Evolutionary conservation across 1,140 invertebrate genomes (phyloP), one percentile per base, ranked within the genome.

Genomic region (Globodera rostochiensis): DNA sequence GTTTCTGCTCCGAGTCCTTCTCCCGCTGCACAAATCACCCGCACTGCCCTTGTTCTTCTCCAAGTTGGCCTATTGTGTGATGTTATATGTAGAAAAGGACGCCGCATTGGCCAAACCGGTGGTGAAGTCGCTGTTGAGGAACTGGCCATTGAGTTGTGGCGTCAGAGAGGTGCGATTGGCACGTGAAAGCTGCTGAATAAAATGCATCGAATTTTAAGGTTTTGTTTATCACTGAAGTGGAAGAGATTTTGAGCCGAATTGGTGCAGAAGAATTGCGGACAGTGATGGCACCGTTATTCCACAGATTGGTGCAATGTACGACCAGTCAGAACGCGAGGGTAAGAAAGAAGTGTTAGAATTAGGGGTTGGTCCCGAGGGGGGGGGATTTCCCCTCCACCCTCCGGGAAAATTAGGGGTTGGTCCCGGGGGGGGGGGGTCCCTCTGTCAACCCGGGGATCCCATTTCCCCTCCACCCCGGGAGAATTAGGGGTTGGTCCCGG

Each of bases 61-160:
- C 19, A 95, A 97, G 91, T 91, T 97, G 86, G 95, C 95, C 66
- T 97, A 97, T 91, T 98, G 96, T 91, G 95, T 98, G 69, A 96
- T 97, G 53, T 96, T 97, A 91, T 98, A 98, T 91, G 91, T 98
- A 47, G 95, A 97, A 90, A 97, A 98, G 73, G 77, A 79, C 64
- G 93, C 96, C 86, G 94, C 94, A 77, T 91, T 97, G 80, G 19
- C 80, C 71, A 73, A 79, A 9, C 82, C 88, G 36, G 36, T 36
- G 46, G 45, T 77, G 45, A 45, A 57, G 13, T 57, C 46, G 45
- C 19, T 77, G 69, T 21, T 77, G 19, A 13, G 36, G n/a, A 60
- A 77, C n/a, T 77, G 76, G 76, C 76, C 76, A 6, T 49, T 21
- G 11, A 69, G 57, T 15, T 69, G n/a, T 66, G 49, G 60, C 19